Evolutionary conservation across 1,140 invertebrate genomes (phyloP), one percentile per base, ranked within the genome.

Genomic region (Agrypnia vestita): DNA sequence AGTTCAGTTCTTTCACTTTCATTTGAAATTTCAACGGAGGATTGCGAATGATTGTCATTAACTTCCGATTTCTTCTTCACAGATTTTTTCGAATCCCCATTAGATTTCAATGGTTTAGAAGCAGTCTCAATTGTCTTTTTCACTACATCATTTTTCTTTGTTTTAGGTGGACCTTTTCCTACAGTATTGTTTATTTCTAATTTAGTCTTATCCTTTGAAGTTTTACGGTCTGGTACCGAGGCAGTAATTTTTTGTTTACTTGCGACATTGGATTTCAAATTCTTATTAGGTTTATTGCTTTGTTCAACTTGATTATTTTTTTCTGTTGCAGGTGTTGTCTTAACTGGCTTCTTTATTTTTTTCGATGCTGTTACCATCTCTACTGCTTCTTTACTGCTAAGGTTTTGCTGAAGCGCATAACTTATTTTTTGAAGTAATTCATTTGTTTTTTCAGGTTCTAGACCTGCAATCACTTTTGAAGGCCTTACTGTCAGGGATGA

Each of bases 391-490:
- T 84, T 84, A 83, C 91, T 92, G 62, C 88, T 88, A 78, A 95
- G 87, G 84, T 94, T 94, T 85, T 93, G 92, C 80, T 95, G 92
- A 69, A 95, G 87, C 46, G 93, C 93, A 85, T 90, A 92, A n/a
- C 93, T 97, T 84, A 98, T 92, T 11, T 92, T 91, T 90, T 98
- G 96, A 17, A 99, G 88, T 47, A 99, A 90, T 86, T 97, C 94
- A 90, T 99, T 98, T 0, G 98, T 99, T 90, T 96, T 97, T 43
- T 94, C 94, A 0, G 96, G 93, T 86, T 99, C 97, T 84, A 97
- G 94, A 0, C 98, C 98, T 79, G 97, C 95, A 25, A 99, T 93
- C 84, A 99, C 95, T 92, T 99, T 99, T 47, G 93, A 93, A 73
- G 97, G 93, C 84, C 95, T 94, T 7, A 94, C 95, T 80, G 91